phyloP scores from a whole-genome alignment of 2,888 invertebrate species.

The Bedellia somnulentella region DNA sequence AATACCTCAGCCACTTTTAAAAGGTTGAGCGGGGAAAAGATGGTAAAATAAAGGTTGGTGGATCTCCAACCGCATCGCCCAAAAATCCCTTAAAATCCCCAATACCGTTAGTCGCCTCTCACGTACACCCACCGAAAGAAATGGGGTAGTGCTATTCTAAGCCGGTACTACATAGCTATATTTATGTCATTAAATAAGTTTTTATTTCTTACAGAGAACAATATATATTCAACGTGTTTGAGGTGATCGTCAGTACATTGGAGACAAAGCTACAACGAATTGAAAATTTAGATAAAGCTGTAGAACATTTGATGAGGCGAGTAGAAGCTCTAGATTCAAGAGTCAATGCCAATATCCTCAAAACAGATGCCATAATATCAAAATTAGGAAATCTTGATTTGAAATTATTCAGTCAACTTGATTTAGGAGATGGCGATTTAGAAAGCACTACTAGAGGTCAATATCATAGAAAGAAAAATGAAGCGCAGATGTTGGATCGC shows the following conservation, averaged over 20 bases:
- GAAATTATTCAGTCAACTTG: constrained; percentile 68
- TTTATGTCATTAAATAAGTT: no score
- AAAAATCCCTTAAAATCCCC: no score
- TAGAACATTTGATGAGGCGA: constrained; percentile 82
- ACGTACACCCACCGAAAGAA: no score
- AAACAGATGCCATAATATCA: constrained; percentile 80
- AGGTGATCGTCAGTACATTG: constrained; percentile 84
- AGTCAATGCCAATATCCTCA: constrained; percentile 81
- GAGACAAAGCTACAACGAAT: constrained; percentile 87
- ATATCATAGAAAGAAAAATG: constrained; percentile 10
- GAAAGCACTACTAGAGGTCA: constrained; percentile 21
- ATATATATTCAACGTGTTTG: constrained; percentile 86
- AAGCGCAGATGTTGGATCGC: constrained; percentile 61
- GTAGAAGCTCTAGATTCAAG: constrained; percentile 81
- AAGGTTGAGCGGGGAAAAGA: no score
- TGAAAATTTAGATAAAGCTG: constrained; percentile 85
- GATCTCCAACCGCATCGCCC: no score
- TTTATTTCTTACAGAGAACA: constrained; percentile 74
- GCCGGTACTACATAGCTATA: no score
- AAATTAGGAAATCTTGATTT: constrained; percentile 75
- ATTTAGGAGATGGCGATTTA: constrained; percentile 30
- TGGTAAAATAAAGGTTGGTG: no score
- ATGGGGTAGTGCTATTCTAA: no score
- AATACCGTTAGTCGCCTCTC: no score
- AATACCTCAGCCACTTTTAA: no score